Base-by-base conservation (phyloP, 2,113 vertebrate genomes). In the Cnemophilus loriae region DNA sequence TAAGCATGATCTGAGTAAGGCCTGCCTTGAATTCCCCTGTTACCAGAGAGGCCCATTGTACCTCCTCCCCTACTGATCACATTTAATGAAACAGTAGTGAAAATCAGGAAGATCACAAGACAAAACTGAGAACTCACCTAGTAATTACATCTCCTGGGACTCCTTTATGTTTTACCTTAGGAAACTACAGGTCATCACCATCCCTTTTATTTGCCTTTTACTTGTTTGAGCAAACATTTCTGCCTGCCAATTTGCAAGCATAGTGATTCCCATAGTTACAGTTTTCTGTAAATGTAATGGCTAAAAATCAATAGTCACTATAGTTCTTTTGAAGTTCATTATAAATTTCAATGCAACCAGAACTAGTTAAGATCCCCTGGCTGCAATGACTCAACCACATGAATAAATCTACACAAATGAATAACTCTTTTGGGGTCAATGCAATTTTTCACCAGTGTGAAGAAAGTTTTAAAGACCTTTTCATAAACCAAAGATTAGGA, bases 341-440 rank as follows among this genome's bases (percentile, higher is more conserved):
- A 77, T 41, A 77, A 65, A 73, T 86, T 77, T 77, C 46, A 73
- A 23, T 21, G n/a, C 50, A 86, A 49, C 50, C 32, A 76, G 49
- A 94, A 76, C 50, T 61, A 73, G 59, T 86, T 77, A 92, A 90
- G 46, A 86, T 89, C 53, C 76, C 59, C 53, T 44, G 27, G 59
- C 55, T 65, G 32, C 64, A 83, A 65, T 85, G 56, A 77, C 49
- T 86, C 32, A 68, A 88, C 69, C 24, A 69, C 20, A 86, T 19
- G 35, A 86, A 92, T 89, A 94, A 90, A 95, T 89, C 53, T 65
- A 84, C 67, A 57, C 44, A 89, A 96, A 94, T 49, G 0, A 92
- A 18, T 93, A 83, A 73, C 42, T 86, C 13, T 57, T 88, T 80
- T 33, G 59, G 18, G 55, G 55, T 88, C 83, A 92, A 41, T 11